Percentiles rank a stretch among this genome's conserved stretches.
Conservation (phyloP, 1,140 invertebrate species). For the Nilaparvata lugens region DNA sequence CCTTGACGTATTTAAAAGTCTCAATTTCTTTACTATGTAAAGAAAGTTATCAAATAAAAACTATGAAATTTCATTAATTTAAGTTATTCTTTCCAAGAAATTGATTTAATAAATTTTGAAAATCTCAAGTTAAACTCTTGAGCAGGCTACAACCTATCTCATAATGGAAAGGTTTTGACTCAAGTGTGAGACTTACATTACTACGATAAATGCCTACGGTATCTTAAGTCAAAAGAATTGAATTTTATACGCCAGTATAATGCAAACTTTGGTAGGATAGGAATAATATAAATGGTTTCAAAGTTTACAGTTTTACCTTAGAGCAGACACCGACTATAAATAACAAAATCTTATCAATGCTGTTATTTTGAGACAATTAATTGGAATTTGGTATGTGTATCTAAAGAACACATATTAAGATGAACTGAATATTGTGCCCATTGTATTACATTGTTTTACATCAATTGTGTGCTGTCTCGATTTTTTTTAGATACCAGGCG, state of each 20-base stretch:
- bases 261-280: background rate
- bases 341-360: too few species aligned
- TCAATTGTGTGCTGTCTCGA: background rate
- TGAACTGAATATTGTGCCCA: background rate
- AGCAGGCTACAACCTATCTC: slow-evolving; percentile 1
- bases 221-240: background rate
- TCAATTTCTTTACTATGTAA: too few species aligned
- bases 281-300: background rate
- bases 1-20: too few species aligned
- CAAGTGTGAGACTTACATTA: background rate
- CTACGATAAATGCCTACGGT: background rate
- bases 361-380: too few species aligned
- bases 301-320: background rate
- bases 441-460: background rate
- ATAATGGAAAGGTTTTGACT: background rate
- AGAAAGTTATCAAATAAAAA: too few species aligned
- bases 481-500: background rate
- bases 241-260: background rate
- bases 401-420: too few species aligned
- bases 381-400: too few species aligned
- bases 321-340: background rate
- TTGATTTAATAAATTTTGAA: too few species aligned
- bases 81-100: too few species aligned
- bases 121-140: too few species aligned
- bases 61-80: too few species aligned